phyloP scores from a whole-genome alignment of 2,888 invertebrate species.

The Acronicta psi region DNA sequence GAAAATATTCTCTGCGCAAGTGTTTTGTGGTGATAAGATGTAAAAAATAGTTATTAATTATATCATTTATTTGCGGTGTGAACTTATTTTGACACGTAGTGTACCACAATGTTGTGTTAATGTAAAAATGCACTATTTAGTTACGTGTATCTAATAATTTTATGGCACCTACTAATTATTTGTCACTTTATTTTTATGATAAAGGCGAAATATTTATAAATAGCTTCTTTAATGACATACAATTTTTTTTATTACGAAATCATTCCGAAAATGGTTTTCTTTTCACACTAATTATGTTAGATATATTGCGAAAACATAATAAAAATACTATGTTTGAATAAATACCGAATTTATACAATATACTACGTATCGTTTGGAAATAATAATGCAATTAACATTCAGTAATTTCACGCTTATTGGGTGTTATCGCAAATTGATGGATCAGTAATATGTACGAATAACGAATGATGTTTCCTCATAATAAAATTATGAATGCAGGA shows the following conservation, averaged over 20 bases:
- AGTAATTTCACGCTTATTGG: background rate
- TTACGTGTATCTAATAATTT: slow-evolving; percentile 31
- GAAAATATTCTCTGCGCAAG: slow-evolving; percentile 7
- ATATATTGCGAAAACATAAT: no score
- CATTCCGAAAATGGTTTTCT: background rate
- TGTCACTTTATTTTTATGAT: slow-evolving; percentile 29
- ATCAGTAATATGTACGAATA: slow-evolving; percentile 10
- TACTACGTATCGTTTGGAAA: no score
- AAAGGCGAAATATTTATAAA: slow-evolving; percentile 24
- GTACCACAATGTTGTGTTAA: slow-evolving; percentile 50
- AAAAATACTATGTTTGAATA: background rate
- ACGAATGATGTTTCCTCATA: background rate
- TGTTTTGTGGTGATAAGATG: slow-evolving; percentile 49
- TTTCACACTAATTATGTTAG: no score
- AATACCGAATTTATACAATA: no score
- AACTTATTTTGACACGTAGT: slow-evolving; percentile 59
- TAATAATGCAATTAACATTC: background rate
- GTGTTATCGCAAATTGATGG: slow-evolving; percentile 1
- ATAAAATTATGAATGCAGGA: slow-evolving; percentile 1
- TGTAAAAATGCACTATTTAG: slow-evolving; percentile 53
- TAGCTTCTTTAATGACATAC: slow-evolving; percentile 20
- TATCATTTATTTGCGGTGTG: slow-evolving; percentile 34
- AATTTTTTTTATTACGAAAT: slow-evolving; percentile 16
- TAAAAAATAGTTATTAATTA: slow-evolving; percentile 49
- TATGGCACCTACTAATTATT: slow-evolving; percentile 52